Percentiles rank a stretch among this genome's conserved stretches.
phyloP scores from a whole-genome alignment of 1,140 invertebrate genomes.

The Semibalanus balanoides region DNA sequence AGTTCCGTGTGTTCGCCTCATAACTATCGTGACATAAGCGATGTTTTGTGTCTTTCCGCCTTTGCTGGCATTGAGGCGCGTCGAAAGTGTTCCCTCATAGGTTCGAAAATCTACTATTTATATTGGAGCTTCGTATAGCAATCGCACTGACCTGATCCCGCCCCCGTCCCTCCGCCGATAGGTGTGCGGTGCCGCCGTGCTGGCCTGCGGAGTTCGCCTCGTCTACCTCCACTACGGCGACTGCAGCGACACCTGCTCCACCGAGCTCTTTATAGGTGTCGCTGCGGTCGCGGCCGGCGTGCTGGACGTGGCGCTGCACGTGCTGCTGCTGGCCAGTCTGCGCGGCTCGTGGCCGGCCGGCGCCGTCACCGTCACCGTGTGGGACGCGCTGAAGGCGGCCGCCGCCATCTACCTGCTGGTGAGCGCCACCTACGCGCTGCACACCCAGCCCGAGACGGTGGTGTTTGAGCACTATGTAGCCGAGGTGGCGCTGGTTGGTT shows the following conservation, averaged over 20 bases:
- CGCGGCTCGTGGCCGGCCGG: not conserved
- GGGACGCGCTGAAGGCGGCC: conserved; percentile 22
- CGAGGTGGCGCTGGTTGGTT: not conserved
- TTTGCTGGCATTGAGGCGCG: too few relatives aligned
- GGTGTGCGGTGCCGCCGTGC: not conserved
- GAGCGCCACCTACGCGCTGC: not conserved
- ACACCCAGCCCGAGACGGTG: not conserved
- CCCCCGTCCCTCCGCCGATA: too few relatives aligned
- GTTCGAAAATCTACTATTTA: too few relatives aligned
- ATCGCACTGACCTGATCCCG: too few relatives aligned
- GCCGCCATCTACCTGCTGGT: conserved; percentile 31
- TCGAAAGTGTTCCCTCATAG: too few relatives aligned
- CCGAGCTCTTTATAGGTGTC: not conserved
- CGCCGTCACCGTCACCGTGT: not conserved
- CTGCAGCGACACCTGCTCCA: not conserved
- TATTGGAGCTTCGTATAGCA: too few relatives aligned
- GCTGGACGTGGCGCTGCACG: not conserved
- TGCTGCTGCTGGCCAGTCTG: not conserved
- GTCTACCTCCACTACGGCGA: not conserved
- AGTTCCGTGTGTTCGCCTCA: too few relatives aligned
- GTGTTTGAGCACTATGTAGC: not conserved
- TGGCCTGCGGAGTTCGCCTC: not conserved
- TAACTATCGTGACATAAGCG: too few relatives aligned
- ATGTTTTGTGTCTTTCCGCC: too few relatives aligned
- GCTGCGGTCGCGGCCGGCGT: not conserved